Evolutionary conservation across 2,888 invertebrate genomes (phyloP).

Genomic region (Chalcis sispes): DNA sequence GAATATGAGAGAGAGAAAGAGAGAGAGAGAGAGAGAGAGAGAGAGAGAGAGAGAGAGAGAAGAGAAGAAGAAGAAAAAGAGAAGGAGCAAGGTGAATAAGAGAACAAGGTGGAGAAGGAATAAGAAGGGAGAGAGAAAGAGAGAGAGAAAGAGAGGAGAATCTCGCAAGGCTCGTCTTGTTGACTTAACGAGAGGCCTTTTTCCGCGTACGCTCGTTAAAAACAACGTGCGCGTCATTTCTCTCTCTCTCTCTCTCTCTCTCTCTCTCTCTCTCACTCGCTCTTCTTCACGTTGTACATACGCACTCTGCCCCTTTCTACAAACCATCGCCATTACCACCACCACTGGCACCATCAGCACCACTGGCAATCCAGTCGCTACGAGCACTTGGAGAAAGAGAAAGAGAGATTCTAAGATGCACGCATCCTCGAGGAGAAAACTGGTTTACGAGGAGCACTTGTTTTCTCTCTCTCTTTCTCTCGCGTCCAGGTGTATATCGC

Average conservation of each 20-base stretch:
- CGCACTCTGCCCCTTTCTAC: constrained; percentile 9
- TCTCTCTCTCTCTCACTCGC: constrained; percentile 12
- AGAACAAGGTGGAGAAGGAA: constrained; percentile 13
- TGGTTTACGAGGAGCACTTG: constrained; percentile 50
- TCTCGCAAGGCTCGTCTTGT: constrained; percentile 55
- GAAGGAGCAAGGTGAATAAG: constrained; percentile 4
- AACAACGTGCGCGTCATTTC: constrained; percentile 57
- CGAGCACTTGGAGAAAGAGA: background rate
- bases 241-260: constrained; percentile 20
- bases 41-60: constrained; percentile 7
- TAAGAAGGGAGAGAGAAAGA: constrained; percentile 31
- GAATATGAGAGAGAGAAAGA: constrained; percentile 23
- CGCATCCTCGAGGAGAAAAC: constrained; percentile 42
- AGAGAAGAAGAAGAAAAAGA: constrained; percentile 15
- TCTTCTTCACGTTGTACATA: background rate
- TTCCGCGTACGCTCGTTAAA: constrained; percentile 59
- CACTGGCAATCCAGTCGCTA: background rate
- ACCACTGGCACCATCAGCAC: background rate
- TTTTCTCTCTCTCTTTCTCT: constrained; percentile 8
- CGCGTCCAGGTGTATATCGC: constrained; percentile 19
- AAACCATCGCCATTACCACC: constrained; percentile 1
- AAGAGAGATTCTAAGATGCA: constrained; percentile 21
- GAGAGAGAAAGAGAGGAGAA: constrained; percentile 51
- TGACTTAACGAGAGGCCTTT: constrained; percentile 60
- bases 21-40: background rate